phyloP scores from a whole-genome alignment of 1,140 invertebrate genomes.

The Macrotrachela quadricornifera region DNA sequence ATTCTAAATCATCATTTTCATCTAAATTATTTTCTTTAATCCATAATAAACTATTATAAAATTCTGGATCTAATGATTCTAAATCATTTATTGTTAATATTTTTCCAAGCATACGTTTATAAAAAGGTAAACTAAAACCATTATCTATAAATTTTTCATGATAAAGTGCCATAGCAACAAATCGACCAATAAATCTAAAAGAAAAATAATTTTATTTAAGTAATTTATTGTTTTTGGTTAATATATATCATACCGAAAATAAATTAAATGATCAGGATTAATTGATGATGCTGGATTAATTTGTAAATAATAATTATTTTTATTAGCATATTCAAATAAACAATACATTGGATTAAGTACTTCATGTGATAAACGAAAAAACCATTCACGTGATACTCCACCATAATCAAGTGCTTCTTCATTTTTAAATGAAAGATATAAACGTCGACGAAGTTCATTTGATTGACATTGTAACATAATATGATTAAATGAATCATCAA shows the following conservation, averaged over 20 bases:
- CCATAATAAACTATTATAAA: slow-evolving; percentile 89
- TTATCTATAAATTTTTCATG: slow-evolving; percentile 90
- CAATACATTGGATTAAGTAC: slow-evolving; percentile 99
- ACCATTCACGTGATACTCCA: slow-evolving; percentile 72
- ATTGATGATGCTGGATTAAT: slow-evolving; percentile 92
- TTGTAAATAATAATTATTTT: slow-evolving; percentile 97
- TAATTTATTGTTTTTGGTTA: slow-evolving; percentile 91
- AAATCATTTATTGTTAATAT: slow-evolving; percentile 81
- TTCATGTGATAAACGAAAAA: slow-evolving; percentile 90
- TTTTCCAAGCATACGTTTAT: slow-evolving; percentile 97
- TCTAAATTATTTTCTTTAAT: slow-evolving; percentile 52
- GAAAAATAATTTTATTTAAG: slow-evolving; percentile 89
- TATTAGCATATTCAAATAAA: slow-evolving; percentile 95
- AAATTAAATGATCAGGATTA: slow-evolving; percentile 87
- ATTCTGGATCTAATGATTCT: slow-evolving; percentile 90
- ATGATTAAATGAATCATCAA: slow-evolving; percentile 62
- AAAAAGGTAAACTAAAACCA: slow-evolving; percentile 96
- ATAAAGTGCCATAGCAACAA: slow-evolving; percentile 70
- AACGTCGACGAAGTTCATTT: slow-evolving; percentile 59
- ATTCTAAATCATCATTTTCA: slow-evolving; percentile 73
- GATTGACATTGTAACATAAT: slow-evolving; percentile 15
- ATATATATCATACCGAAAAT: slow-evolving; percentile 71
- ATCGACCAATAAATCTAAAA: slow-evolving; percentile 90
- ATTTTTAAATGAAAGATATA: slow-evolving; percentile 76
- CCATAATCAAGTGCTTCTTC: slow-evolving; percentile 93